phyloP scores from a whole-genome alignment of 2,888 invertebrate genomes.

The Suillia variegata region DNA sequence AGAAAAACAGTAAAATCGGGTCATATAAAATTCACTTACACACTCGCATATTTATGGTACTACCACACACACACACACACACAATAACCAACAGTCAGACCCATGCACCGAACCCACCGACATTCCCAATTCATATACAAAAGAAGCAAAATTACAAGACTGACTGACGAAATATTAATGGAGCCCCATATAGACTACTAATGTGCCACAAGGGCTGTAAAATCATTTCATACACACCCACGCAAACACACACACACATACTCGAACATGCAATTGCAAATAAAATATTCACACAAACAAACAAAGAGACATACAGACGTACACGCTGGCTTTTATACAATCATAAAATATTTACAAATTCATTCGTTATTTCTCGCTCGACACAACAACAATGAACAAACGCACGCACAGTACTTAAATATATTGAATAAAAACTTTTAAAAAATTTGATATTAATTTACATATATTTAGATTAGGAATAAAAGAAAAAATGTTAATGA shows the following conservation, averaged over 20 bases:
- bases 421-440: too few species aligned
- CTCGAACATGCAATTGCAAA: too few species aligned
- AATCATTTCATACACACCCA: slow-evolving; percentile 30
- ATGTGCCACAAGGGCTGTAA: slow-evolving; percentile 55
- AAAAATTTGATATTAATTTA: too few species aligned
- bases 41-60: not conserved
- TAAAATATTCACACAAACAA: too few species aligned
- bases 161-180: slow-evolving; percentile 48
- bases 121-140: not conserved
- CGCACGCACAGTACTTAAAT: too few species aligned
- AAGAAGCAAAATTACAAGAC: not conserved
- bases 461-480: too few species aligned
- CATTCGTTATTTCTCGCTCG: slow-evolving; percentile 56
- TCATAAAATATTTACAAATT: slow-evolving; percentile 59
- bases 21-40: not conserved
- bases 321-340: slow-evolving; percentile 42
- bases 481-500: not conserved
- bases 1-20: too few species aligned
- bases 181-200: slow-evolving; percentile 53
- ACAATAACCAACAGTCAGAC: not conserved
- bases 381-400: slow-evolving; percentile 19
- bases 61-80: not conserved
- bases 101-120: not conserved
- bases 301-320: not conserved
- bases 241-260: not conserved